A percentile compares a stretch with the other conserved stretches of the same genome.
Conservation (phyloP, 2,797 vertebrate species). For the Malacoctenus gilli region DNA sequence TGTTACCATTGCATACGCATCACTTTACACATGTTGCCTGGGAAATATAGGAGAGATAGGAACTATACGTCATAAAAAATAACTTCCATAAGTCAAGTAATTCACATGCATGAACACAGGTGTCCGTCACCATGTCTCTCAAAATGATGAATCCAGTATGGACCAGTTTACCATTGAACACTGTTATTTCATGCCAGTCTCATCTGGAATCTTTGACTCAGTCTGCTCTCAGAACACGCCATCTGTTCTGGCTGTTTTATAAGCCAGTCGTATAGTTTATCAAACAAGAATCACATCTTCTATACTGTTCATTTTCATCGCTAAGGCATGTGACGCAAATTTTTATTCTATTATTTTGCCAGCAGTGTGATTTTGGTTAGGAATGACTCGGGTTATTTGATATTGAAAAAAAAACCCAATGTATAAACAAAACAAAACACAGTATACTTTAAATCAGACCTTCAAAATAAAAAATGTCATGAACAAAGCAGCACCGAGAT, state of each 20-base stretch:
- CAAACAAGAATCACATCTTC: constrained; percentile 29
- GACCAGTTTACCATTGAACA: constrained; percentile 33
- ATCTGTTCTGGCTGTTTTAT: constrained; percentile 39
- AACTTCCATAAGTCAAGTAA: constrained; percentile 32
- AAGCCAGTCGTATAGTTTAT: constrained; percentile 21
- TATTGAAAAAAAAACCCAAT: constrained; percentile 47
- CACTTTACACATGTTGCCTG: constrained; percentile 45
- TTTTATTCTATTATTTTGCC: constrained; percentile 48
- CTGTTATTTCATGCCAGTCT: constrained; percentile 28
- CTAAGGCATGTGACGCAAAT: constrained; percentile 42
- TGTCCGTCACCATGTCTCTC: constrained; percentile 30
- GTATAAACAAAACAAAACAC: constrained; percentile 54
- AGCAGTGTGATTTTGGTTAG: constrained; percentile 66
- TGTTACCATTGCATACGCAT: constrained; percentile 51
- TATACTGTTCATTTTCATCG: constrained; percentile 25
- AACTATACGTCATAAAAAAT: no score
- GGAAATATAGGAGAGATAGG: constrained; percentile 23
- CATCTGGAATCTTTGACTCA: constrained; percentile 34
- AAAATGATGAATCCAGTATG: constrained; percentile 29
- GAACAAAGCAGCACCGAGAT: background rate
- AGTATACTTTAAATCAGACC: constrained; percentile 59
- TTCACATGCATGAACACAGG: constrained; percentile 29
- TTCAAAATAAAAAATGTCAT: constrained; percentile 55
- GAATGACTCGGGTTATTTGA: no score
- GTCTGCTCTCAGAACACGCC: constrained; percentile 21